These are phyloP conservation scores for Calliopum simillimum DNA, from an alignment of 2,888 invertebrate genomes.

Conservation along the genomic window DNA sequence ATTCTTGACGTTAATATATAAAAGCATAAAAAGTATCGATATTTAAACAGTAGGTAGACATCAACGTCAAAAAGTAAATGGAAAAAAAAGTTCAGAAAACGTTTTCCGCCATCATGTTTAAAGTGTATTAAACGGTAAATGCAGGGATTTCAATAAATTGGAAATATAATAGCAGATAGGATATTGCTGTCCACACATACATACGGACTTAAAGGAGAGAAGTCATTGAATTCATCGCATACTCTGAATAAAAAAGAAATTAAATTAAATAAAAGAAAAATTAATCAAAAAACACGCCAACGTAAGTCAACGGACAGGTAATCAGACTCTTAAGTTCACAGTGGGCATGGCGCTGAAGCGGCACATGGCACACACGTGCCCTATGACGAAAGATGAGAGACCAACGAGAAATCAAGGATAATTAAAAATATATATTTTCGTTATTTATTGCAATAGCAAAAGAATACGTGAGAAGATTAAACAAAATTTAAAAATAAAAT, in stretches of 20 bases:
- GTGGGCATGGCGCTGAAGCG: background rate
- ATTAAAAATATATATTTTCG: slow-evolving; percentile 20
- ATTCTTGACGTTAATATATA: no score
- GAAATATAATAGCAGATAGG: background rate
- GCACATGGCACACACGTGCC: background rate
- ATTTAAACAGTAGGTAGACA: no score
- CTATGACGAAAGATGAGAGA: background rate
- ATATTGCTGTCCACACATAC: background rate
- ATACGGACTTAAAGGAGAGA: background rate
- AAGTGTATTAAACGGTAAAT: slow-evolving; percentile 21
- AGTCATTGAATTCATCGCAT: background rate
- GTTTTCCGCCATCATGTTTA: background rate
- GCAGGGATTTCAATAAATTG: slow-evolving; percentile 18
- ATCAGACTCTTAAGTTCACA: background rate
- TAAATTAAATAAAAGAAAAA: background rate
- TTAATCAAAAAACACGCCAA: slow-evolving; percentile 1
- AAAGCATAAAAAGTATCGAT: no score
- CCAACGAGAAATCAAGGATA: slow-evolving; percentile 8
- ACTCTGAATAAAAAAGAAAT: background rate
- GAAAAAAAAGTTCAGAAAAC: background rate
- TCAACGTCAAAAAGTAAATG: background rate
- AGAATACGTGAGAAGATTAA: no score
- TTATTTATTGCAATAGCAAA: background rate
- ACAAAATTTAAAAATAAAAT: no score
- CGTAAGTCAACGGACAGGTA: slow-evolving; percentile 1